A percentile compares a stretch with the other conserved stretches of the same genome.
These are phyloP conservation scores for human (Homo sapiens) DNA, from an alignment of 2,113 vertebrate species.

Conservation along the genomic window GRCh38 chr1:92470001-92470500, in stretches of 20 bases:
- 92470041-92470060: background rate
- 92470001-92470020: background rate
- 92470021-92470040: conserved; percentile 8
- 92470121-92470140: conserved; percentile 21
- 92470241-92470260: conserved; percentile 18
- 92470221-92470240: background rate
- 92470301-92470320: background rate
- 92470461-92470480: background rate
- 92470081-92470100: conserved; percentile 13
- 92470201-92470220: conserved; percentile 25
- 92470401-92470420: background rate
- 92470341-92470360: background rate
- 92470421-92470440: background rate
- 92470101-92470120: conserved; percentile 26
- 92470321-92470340: background rate
- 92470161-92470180: conserved; percentile 16
- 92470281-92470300: background rate
- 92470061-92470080: background rate
- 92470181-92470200: background rate
- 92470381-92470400: background rate
- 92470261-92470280: background rate
- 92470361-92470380: background rate
- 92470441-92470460: conserved; percentile 16
- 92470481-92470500: background rate
- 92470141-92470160: background rate